phyloP scores from a whole-genome alignment of 2,113 vertebrate genomes.

The Dromaius novaehollandiae region DNA sequence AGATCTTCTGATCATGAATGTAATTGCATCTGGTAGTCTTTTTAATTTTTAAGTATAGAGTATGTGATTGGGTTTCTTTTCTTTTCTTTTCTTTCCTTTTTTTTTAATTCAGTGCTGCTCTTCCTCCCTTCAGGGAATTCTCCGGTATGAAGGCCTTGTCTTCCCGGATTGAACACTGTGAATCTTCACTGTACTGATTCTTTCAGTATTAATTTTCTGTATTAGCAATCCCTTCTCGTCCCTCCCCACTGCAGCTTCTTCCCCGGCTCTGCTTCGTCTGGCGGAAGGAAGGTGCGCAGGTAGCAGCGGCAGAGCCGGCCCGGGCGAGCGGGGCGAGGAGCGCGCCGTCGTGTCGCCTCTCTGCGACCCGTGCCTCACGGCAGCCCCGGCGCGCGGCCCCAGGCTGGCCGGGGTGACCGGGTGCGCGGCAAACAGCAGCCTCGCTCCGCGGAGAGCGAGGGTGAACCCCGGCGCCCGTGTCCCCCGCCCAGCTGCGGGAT shows the following conservation, averaged over 20 bases:
- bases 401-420: slow-evolving; percentile 38
- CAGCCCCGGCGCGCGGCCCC: neutral
- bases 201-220: neutral
- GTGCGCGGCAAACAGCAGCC: neutral
- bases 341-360: too few relatives aligned
- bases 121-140: neutral
- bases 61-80: slow-evolving; percentile 25
- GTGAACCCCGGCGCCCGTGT: neutral
- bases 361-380: too few relatives aligned
- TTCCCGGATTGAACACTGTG: neutral
- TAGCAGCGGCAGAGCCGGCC: too few relatives aligned
- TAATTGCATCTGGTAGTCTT: slow-evolving; percentile 68
- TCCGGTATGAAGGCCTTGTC: neutral
- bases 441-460: neutral
- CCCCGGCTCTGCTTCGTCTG: neutral
- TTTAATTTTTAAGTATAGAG: slow-evolving; percentile 58
- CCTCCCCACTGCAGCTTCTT: neutral
- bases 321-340: too few relatives aligned
- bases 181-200: neutral
- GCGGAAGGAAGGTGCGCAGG: neutral
- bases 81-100: neutral
- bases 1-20: slow-evolving; percentile 66
- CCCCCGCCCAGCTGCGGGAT: neutral
- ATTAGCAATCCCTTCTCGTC: neutral
- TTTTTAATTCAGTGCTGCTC: neutral